These are phyloP conservation scores for Menidia menidia DNA, from an alignment of 2,797 vertebrate genomes.

Conservation along the genomic window DNA sequence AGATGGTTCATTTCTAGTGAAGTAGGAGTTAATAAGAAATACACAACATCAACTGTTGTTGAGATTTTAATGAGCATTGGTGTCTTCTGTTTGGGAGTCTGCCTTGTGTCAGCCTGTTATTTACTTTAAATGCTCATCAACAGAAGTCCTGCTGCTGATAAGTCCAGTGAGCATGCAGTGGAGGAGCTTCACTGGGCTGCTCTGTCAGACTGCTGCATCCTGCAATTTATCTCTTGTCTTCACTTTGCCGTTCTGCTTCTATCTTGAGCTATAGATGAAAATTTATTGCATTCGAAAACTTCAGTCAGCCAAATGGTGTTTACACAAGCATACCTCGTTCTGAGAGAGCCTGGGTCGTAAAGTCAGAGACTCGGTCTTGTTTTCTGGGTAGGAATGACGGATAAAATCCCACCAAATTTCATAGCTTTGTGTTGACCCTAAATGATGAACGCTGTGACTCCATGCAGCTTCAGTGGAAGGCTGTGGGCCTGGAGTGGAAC, in stretches of 20 bases:
- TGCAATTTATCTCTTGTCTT: slow-evolving; percentile 30
- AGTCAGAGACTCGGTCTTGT: slow-evolving; percentile 57
- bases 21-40: background rate
- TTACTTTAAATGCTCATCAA: slow-evolving; percentile 61
- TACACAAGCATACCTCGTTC: slow-evolving; percentile 87
- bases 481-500: slow-evolving; percentile 76
- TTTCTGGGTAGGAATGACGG: slow-evolving; percentile 69
- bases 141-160: slow-evolving; percentile 59
- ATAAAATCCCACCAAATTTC: slow-evolving; percentile 75
- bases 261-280: slow-evolving; percentile 84
- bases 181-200: slow-evolving; percentile 43
- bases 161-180: slow-evolving; percentile 57
- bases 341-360: slow-evolving; percentile 54
- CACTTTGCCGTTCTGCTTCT: slow-evolving; percentile 59
- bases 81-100: slow-evolving; percentile 49
- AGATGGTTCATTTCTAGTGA: background rate
- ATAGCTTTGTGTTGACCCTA: slow-evolving; percentile 84
- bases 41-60: background rate
- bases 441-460: slow-evolving; percentile 55
- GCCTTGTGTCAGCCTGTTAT: slow-evolving; percentile 65
- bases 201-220: slow-evolving; percentile 52
- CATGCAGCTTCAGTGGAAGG: slow-evolving; percentile 69
- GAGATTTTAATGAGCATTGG: slow-evolving; percentile 36
- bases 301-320: slow-evolving; percentile 84
- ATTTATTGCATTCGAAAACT: slow-evolving; percentile 81